Conservation (phyloP, 30 jellyfish, hydroid and myxozoan species). For the Aurelia aurita complex sp. Pacific region DNA sequence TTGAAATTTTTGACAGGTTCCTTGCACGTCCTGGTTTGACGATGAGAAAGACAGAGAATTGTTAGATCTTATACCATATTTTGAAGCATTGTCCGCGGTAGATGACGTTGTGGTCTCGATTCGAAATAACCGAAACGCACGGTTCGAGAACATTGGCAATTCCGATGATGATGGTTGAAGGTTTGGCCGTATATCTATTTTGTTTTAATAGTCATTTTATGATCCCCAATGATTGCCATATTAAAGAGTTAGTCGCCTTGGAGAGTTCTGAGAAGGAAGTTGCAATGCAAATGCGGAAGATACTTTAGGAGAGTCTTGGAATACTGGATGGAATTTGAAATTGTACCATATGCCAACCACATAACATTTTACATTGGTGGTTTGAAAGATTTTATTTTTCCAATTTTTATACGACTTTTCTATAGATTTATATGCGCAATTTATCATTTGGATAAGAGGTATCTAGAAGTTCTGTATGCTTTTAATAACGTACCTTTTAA, state of each 20-base stretch:
- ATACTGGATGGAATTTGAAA: not conserved
- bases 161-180: slow-evolving; percentile 51
- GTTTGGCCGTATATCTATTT: slow-evolving; percentile 9
- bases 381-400: slow-evolving; percentile 24
- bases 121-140: slow-evolving; percentile 82
- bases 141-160: slow-evolving; percentile 5
- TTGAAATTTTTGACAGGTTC: slow-evolving; percentile 59
- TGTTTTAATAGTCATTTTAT: slow-evolving; percentile 8
- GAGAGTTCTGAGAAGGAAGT: slow-evolving; percentile 18
- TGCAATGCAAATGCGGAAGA: slow-evolving; percentile 4
- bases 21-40: slow-evolving; percentile 97
- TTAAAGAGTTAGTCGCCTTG: not conserved
- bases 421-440: slow-evolving; percentile 56
- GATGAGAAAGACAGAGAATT: slow-evolving; percentile 88
- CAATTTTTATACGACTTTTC: slow-evolving; percentile 31
- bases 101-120: slow-evolving; percentile 87
- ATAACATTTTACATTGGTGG: not conserved
- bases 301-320: not conserved
- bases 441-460: slow-evolving; percentile 33
- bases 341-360: not conserved
- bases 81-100: slow-evolving; percentile 75
- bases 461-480: not conserved
- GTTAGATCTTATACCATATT: slow-evolving; percentile 84
- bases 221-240: slow-evolving; percentile 29
- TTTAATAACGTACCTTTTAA: not conserved